phyloP scores from a whole-genome alignment of 1,140 invertebrate genomes.

The Scaptomyza pallida region DNA sequence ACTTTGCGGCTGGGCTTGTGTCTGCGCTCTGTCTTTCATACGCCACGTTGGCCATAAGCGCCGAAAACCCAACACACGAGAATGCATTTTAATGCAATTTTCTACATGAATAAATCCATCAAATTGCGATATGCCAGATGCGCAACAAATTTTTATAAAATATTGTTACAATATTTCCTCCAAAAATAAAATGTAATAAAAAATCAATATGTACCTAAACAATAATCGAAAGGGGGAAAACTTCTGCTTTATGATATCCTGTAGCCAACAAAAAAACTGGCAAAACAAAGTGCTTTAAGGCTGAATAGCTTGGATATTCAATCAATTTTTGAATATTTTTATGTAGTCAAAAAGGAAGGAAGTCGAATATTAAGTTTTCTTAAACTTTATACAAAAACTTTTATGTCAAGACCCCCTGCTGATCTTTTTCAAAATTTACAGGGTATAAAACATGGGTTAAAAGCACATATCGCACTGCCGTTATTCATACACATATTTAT shows the following conservation, averaged over 20 bases:
- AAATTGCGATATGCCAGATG: constrained; percentile 42
- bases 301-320: no score
- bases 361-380: no score
- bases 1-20: constrained; percentile 40
- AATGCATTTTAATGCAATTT: constrained; percentile 54
- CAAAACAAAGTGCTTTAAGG: no score
- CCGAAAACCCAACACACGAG: constrained; percentile 5
- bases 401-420: no score
- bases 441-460: no score
- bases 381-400: no score
- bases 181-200: background rate
- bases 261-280: background rate
- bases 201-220: constrained; percentile 33
- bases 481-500: constrained; percentile 41
- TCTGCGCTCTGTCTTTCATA: constrained; percentile 7
- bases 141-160: constrained; percentile 39
- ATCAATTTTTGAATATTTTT: no score
- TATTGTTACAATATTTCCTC: constrained; percentile 38
- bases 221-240: constrained; percentile 9
- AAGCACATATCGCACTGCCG: background rate
- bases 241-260: background rate
- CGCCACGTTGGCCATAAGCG: constrained; percentile 9
- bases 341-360: no score
- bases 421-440: no score
- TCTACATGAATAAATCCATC: constrained; percentile 54